A percentile compares a stretch with the other conserved stretches of the same genome.
Conservation (phyloP, 2,888 invertebrate genomes). For the Aspidiotus destructor region DNA sequence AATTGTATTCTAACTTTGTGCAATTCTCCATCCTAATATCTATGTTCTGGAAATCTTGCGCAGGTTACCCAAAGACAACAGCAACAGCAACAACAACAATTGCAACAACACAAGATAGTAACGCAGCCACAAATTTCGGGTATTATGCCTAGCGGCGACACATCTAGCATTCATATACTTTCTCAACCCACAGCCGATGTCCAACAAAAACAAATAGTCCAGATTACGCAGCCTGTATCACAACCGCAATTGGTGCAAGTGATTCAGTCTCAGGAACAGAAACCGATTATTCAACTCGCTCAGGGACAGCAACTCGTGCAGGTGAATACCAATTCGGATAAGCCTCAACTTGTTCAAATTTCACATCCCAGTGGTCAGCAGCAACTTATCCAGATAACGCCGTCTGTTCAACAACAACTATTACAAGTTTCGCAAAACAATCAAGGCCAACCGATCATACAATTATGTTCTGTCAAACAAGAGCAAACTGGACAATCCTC, state of each 20-base stretch:
- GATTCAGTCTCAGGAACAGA: constrained; percentile 10
- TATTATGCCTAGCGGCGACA: not conserved
- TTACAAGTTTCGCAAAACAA: constrained; percentile 15
- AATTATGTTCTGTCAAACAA: constrained; percentile 17
- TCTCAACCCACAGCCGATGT: not conserved
- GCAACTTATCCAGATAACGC: constrained; percentile 21
- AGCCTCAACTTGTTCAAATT: constrained; percentile 15
- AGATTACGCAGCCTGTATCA: constrained; percentile 10
- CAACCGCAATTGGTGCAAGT: constrained; percentile 25
- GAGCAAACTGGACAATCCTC: constrained; percentile 16
- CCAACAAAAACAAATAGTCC: constrained; percentile 14
- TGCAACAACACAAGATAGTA: constrained; percentile 47
- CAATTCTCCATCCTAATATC: too few relatives aligned
- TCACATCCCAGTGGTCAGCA: constrained; percentile 22
- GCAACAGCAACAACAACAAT: constrained; percentile 50
- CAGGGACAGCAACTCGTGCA: constrained; percentile 31
- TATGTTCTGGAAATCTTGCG: not conserved
- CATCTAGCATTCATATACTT: constrained; percentile 11
- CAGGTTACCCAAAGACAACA: constrained; percentile 61
- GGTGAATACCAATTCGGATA: constrained; percentile 9
- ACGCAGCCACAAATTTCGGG: constrained; percentile 5
- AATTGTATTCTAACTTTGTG: too few relatives aligned
- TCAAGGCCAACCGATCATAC: constrained; percentile 13
- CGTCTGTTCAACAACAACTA: constrained; percentile 11
- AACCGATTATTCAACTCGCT: constrained; percentile 26